These are phyloP conservation scores for Trachelipus rathkii DNA, from an alignment of 1,140 invertebrate species.

Conservation along the genomic window DNA sequence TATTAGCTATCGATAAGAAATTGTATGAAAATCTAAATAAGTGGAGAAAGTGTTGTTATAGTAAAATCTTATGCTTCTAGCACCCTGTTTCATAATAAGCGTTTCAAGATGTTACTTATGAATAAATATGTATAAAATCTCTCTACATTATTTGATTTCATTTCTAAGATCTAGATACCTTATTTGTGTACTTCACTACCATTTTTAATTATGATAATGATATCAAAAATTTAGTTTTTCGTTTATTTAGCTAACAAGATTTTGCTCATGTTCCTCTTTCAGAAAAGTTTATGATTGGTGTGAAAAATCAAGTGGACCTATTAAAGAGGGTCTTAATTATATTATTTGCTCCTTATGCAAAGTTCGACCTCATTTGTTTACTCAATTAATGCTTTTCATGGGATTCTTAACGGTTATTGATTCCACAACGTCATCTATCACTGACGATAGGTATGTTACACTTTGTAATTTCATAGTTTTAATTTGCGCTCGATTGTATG, in stretches of 20 bases:
- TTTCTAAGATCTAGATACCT: too few species aligned
- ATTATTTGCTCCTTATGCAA: conserved; percentile 79
- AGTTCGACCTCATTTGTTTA: conserved; percentile 62
- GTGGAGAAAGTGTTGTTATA: too few species aligned
- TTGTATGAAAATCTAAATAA: too few species aligned
- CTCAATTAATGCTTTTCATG: conserved; percentile 65
- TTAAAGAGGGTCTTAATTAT: conserved; percentile 74
- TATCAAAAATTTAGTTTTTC: too few species aligned
- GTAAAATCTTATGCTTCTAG: too few species aligned
- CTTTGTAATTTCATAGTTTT: not conserved
- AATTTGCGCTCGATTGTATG: not conserved
- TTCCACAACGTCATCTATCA: conserved; percentile 55
- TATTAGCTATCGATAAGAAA: too few species aligned
- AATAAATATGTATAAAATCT: too few species aligned
- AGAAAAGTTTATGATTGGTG: conserved; percentile 72
- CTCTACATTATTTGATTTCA: too few species aligned
- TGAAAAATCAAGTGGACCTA: conserved; percentile 58
- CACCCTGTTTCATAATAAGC: too few species aligned
- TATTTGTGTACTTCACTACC: too few species aligned
- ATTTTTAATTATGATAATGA: too few species aligned
- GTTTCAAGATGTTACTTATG: too few species aligned
- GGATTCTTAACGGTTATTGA: conserved; percentile 59
- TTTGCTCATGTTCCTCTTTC: conserved; percentile 33
- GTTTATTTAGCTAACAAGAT: not conserved
- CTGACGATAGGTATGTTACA: conserved; percentile 54